These are phyloP conservation scores for Drosophila athabasca DNA, from an alignment of 1,140 invertebrate species.

Conservation along the genomic window DNA sequence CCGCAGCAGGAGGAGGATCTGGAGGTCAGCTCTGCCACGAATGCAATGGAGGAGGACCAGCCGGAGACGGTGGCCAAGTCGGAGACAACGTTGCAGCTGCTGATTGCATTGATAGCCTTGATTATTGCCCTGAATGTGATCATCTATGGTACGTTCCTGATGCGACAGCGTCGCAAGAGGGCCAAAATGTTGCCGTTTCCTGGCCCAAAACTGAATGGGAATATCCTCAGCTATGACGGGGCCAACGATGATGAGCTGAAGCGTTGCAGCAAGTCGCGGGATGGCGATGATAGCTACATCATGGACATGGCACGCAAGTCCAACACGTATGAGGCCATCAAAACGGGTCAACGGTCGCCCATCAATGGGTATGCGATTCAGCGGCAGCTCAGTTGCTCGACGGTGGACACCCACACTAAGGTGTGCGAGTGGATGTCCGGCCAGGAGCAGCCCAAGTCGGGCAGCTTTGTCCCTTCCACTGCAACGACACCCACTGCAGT, in stretches of 20 bases:
- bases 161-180: constrained; percentile 69
- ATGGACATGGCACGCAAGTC: constrained; percentile 78
- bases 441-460: constrained; percentile 83
- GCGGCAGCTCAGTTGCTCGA: constrained; percentile 90
- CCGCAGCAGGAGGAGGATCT: constrained; percentile 23
- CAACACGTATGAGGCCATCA: constrained; percentile 86
- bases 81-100: constrained; percentile 87
- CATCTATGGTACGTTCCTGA: constrained; percentile 72
- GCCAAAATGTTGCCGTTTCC: constrained; percentile 49
- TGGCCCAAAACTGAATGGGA: constrained; percentile 67
- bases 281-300: constrained; percentile 81
- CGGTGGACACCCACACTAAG: constrained; percentile 92
- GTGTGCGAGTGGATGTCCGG: constrained; percentile 93
- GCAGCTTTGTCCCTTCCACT: constrained; percentile 83
- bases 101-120: constrained; percentile 90
- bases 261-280: constrained; percentile 72
- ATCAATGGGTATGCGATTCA: constrained; percentile 86
- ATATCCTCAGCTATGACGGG: constrained; percentile 76
- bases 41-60: constrained; percentile 5
- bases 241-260: constrained; percentile 83
- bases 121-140: constrained; percentile 92
- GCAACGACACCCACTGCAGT: constrained; percentile 84
- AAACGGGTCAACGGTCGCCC: constrained; percentile 76
- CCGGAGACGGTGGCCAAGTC: constrained; percentile 75
- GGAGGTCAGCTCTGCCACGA: constrained; percentile 15